These are phyloP conservation scores for Microcebus tavaratra DNA, from an alignment of 2,113 vertebrate genomes.

Conservation along the genomic window DNA sequence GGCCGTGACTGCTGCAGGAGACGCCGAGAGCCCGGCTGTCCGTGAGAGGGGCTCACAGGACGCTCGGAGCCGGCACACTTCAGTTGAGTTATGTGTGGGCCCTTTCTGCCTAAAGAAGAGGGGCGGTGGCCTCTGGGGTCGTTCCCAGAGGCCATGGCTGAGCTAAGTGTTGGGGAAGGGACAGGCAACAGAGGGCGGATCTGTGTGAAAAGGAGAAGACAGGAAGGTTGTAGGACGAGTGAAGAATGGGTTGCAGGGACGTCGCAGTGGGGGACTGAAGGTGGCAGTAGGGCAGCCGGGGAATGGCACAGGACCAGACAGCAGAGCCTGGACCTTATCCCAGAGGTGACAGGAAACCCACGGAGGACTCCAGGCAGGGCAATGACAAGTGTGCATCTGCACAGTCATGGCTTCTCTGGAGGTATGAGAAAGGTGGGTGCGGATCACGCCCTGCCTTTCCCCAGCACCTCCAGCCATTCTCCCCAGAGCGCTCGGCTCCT, in stretches of 20 bases:
- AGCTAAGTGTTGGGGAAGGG: neutral
- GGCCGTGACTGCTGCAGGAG: no score
- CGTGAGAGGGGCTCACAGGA: neutral
- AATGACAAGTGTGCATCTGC: no score
- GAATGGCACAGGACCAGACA: no score
- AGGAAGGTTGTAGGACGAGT: fast-evolving
- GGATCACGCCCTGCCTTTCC: neutral
- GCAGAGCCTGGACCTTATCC: neutral
- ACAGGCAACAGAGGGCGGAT: neutral
- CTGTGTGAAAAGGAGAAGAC: neutral
- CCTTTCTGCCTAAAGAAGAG: neutral
- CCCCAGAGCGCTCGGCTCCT: no score
- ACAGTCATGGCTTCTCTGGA: neutral
- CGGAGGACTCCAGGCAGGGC: neutral
- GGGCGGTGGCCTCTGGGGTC: neutral
- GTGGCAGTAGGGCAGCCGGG: neutral
- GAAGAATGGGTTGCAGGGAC: neutral
- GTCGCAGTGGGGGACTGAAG: fast-evolving
- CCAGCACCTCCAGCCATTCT: neutral
- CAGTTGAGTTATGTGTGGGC: no score
- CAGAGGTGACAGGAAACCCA: neutral
- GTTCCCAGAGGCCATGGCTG: neutral
- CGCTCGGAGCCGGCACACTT: neutral
- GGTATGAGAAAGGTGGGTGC: no score
- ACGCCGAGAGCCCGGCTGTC: no score